Conservation (phyloP, 1,140 invertebrate genomes). For the Lordiphosa stackelbergi region DNA sequence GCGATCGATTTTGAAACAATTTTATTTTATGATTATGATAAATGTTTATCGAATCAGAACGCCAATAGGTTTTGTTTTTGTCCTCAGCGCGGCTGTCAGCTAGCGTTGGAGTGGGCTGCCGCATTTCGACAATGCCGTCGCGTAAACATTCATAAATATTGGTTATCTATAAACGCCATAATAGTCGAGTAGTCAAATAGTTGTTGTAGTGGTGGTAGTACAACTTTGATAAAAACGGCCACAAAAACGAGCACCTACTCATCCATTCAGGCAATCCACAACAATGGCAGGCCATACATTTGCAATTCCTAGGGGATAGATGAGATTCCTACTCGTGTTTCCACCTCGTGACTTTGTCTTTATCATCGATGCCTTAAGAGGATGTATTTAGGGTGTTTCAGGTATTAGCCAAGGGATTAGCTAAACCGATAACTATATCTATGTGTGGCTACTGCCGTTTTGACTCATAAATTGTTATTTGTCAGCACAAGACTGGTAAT, state of each 20-base stretch:
- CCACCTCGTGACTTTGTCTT: too few species aligned
- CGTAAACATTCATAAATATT: constrained; percentile 61
- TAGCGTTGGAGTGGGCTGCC: constrained; percentile 45
- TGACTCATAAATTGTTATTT: constrained; percentile 60
- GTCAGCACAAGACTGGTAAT: constrained; percentile 48
- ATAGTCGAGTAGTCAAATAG: constrained; percentile 53
- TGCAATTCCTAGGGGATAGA: background rate
- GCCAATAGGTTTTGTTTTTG: constrained; percentile 50
- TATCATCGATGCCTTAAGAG: background rate
- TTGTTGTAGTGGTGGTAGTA: constrained; percentile 36
- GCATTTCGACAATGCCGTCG: constrained; percentile 63
- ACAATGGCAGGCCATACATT: constrained; percentile 3
- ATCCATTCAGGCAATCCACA: background rate
- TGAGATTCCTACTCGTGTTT: background rate
- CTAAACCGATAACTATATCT: constrained; percentile 48
- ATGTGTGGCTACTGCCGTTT: constrained; percentile 52
- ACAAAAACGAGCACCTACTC: constrained; percentile 16
- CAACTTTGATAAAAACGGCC: constrained; percentile 47
- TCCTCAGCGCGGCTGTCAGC: constrained; percentile 12
- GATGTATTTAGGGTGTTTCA: constrained; percentile 21
- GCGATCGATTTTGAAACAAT: constrained; percentile 54
- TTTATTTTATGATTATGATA: constrained; percentile 76
- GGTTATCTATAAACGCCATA: constrained; percentile 70
- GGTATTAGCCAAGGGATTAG: constrained; percentile 45
- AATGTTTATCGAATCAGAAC: constrained; percentile 77